Conservation (phyloP, 2,888 invertebrate genomes). For the Ferrisia virgata region DNA sequence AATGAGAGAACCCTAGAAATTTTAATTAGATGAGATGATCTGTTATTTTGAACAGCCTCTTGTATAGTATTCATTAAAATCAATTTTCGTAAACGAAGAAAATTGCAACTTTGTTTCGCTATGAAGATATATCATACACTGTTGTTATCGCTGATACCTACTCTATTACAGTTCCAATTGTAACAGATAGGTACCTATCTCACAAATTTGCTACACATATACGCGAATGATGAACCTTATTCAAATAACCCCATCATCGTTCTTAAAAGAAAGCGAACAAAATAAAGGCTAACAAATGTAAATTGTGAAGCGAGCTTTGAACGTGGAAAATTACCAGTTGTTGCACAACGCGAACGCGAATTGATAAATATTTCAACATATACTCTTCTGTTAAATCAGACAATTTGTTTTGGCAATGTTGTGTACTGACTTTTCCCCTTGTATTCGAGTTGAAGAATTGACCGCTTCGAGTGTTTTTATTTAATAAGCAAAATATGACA, state of each 20-base stretch:
- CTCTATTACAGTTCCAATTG: background rate
- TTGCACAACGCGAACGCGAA: background rate
- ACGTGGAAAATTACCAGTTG: background rate
- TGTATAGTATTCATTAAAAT: too few relatives aligned
- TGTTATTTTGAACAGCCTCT: too few relatives aligned
- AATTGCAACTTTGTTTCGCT: too few relatives aligned
- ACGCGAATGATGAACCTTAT: background rate
- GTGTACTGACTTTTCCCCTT: background rate
- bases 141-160: background rate
- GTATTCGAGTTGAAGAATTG: background rate
- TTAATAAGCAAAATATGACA: background rate
- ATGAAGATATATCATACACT: too few relatives aligned
- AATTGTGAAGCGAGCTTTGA: background rate
- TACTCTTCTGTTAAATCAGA: background rate
- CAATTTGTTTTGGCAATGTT: background rate
- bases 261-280: background rate
- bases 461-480: constrained; percentile 5
- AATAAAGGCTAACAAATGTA: background rate
- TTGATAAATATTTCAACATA: background rate
- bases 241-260: background rate
- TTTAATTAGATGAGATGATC: too few relatives aligned
- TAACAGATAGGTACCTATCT: too few relatives aligned
- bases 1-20: too few relatives aligned
- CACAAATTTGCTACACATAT: too few relatives aligned
- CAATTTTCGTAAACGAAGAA: too few relatives aligned